Evolutionary conservation across 2,888 invertebrate genomes (phyloP).

Genomic region (Notodonta ziczac): DNA sequence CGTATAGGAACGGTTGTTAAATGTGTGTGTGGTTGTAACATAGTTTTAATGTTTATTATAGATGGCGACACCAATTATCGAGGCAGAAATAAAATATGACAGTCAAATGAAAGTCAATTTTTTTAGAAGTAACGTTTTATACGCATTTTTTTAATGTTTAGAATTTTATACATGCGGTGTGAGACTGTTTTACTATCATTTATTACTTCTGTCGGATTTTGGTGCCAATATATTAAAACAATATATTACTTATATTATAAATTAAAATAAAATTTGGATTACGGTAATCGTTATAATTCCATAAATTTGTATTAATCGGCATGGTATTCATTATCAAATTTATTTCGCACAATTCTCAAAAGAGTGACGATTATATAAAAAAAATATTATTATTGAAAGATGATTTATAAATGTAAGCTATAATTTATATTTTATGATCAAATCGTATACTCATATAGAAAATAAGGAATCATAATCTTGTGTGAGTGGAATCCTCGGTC

Average conservation of each 20-base stretch:
- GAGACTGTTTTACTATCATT: constrained; percentile 1
- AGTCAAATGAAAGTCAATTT: constrained; percentile 10
- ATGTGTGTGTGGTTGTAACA: constrained; percentile 35
- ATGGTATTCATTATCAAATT: constrained; percentile 35
- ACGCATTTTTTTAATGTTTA: neutral
- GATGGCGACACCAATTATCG: constrained; percentile 19
- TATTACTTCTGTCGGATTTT: constrained; percentile 24
- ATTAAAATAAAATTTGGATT: constrained; percentile 25
- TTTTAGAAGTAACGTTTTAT: neutral
- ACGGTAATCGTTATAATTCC: constrained; percentile 43
- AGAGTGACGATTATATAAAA: constrained; percentile 24
- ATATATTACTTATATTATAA: constrained; percentile 13
- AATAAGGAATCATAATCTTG: constrained; percentile 45
- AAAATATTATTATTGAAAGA: constrained; percentile 32
- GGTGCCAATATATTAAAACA: constrained; percentile 6
- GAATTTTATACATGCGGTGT: neutral
- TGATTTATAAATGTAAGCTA: constrained; percentile 36
- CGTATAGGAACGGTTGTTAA: constrained; percentile 25
- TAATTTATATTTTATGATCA: constrained; percentile 66
- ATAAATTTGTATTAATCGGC: constrained; percentile 40
- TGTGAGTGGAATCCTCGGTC: constrained; percentile 13
- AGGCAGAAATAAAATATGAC: constrained; percentile 27
- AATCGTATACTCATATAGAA: constrained; percentile 75
- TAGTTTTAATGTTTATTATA: constrained; percentile 26
- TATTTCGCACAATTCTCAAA: constrained; percentile 38